Percentiles rank a stretch among this genome's conserved stretches.
These are phyloP conservation scores for Scaptomyza polygonia DNA, from an alignment of 2,888 invertebrate species.

Conservation along the genomic window DNA sequence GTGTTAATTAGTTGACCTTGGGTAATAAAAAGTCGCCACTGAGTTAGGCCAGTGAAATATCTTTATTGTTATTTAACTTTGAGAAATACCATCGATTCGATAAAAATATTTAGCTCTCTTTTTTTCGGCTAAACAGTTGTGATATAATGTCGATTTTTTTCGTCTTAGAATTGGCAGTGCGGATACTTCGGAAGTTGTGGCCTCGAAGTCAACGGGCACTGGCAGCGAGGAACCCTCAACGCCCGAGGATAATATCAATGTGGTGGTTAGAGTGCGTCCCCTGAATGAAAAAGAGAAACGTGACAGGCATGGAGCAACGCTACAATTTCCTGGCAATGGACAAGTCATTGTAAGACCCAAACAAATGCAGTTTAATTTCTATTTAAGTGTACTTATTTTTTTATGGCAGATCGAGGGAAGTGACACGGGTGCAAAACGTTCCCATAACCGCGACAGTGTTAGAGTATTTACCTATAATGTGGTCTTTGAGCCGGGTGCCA, in stretches of 20 bases:
- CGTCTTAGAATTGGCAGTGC: slow-evolving; percentile 83
- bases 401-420: slow-evolving; percentile 85
- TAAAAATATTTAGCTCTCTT: no score
- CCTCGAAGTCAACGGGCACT: slow-evolving; percentile 83
- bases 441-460: slow-evolving; percentile 87
- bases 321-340: slow-evolving; percentile 95
- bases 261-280: slow-evolving; percentile 94
- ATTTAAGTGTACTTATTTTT: neutral
- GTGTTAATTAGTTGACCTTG: neutral
- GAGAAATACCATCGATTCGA: no score
- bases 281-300: slow-evolving; percentile 90
- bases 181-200: slow-evolving; percentile 83
- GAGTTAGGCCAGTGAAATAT: no score
- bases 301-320: slow-evolving; percentile 88
- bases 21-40: neutral
- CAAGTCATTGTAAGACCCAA: slow-evolving; percentile 87
- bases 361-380: neutral
- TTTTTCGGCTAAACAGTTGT: no score
- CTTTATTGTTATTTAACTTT: no score
- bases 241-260: slow-evolving; percentile 93
- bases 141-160: slow-evolving; percentile 16
- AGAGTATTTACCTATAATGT: slow-evolving; percentile 97
- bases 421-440: slow-evolving; percentile 85
- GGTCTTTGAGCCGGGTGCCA: slow-evolving; percentile 95
- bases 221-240: slow-evolving; percentile 84